Base-by-base conservation (phyloP, 2,888 invertebrate genomes). In the Galeruca laticollis region DNA sequence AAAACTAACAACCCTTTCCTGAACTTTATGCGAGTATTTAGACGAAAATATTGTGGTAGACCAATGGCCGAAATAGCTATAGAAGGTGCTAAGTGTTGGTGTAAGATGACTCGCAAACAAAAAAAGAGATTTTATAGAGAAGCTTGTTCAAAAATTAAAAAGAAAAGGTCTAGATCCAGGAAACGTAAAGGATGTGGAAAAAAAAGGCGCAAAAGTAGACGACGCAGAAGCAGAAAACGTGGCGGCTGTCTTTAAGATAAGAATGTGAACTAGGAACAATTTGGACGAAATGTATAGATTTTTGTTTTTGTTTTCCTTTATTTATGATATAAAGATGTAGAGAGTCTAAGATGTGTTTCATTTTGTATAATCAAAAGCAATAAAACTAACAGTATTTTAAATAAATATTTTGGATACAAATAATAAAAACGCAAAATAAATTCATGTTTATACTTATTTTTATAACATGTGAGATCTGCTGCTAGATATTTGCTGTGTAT, bases 81-180 rank as follows among this genome's bases (percentile, higher is more conserved):
- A 3, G 82, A 82, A 68, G 82, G 82, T 11, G 82, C 82, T 0
- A 78, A 78, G 70, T 73, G 74, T 37, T 83, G 83, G 83, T 80
- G 81, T 65, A 26, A 67, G 26, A 74, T 82, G 77, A 73, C 62
- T 56, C 68, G 72, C 1, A 21, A 68, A 20, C 61, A 73, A 11
- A 68, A 68, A 47, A 40, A 33, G 37, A 62, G 67, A 43, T 70
- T 63, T 15, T 70, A 70, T 31, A 51, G 51, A 54, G 70, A 70
- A 40, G 70, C 70, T 3, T 70, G 70, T 21, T 31, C 21, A 10
- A 43, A 52, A 35, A 49, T 47, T 15, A 63, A 43, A 10, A 21
- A 52, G 21, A 37, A 52, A 15, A 35, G 40, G 9, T 20, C 59
- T 8, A 35, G 13, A 31, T 40, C 49, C 15, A 47, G 52, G 11